A percentile compares a stretch with the other conserved stretches of the same genome.
Conservation (phyloP, 2,113 vertebrate species). For the Elanus axillaris region DNA sequence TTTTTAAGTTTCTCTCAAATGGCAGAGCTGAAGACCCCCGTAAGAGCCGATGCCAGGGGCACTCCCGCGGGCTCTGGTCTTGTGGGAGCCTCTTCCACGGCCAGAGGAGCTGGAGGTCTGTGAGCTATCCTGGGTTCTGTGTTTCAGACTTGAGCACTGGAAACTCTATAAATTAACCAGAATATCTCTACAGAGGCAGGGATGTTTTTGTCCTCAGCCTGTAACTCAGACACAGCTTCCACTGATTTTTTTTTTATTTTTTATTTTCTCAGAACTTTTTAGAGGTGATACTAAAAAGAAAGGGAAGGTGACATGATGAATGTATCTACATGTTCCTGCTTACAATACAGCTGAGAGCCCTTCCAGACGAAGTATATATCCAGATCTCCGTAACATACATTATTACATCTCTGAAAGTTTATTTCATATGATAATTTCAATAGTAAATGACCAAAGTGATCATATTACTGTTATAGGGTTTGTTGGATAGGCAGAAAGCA, state of each 20-base stretch:
- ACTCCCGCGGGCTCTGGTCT: fast-evolving
- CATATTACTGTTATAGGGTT: not conserved
- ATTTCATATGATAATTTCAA: not conserved
- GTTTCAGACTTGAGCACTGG: not conserved
- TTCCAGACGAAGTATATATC: not conserved
- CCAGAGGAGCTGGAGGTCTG: not conserved
- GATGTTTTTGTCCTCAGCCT: not conserved
- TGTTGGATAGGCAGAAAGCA: not conserved
- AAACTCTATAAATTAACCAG: not conserved
- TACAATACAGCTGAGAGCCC: not conserved
- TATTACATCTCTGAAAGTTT: not conserved
- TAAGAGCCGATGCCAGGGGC: not conserved
- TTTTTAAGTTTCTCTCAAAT: fast-evolving
- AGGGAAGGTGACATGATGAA: not conserved
- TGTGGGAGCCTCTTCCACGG: not conserved
- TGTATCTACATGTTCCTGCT: not conserved
- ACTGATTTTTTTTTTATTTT: not conserved
- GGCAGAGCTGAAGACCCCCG: not conserved
- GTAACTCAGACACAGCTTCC: not conserved
- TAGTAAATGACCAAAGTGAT: not conserved
- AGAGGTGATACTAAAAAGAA: not conserved
- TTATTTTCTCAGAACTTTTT: not conserved
- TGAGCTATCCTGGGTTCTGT: not conserved
- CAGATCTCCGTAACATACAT: not conserved
- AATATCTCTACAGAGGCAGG: not conserved